These are phyloP conservation scores for Ceratina australensis DNA, from an alignment of 1,140 invertebrate species.

Conservation along the genomic window DNA sequence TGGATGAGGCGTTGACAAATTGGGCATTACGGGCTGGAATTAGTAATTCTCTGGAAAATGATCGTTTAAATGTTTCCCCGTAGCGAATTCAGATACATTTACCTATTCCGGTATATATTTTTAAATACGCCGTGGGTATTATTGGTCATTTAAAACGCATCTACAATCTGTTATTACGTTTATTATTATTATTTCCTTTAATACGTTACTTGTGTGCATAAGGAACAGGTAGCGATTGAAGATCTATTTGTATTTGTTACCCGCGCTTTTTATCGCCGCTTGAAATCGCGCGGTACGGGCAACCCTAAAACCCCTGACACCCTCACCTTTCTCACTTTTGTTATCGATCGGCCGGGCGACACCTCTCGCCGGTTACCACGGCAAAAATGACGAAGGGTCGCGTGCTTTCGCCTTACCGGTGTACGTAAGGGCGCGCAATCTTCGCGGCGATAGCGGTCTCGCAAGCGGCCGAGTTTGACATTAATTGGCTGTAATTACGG, in stretches of 20 bases:
- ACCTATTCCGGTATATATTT: not conserved
- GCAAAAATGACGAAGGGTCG: constrained; percentile 26
- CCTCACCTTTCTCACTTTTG: not conserved
- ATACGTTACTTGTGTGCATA: too few species aligned
- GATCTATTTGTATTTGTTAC: too few species aligned
- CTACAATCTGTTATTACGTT: too few species aligned
- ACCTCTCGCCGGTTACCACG: not conserved
- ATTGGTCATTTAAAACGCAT: too few species aligned
- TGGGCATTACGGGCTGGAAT: not conserved
- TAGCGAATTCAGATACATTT: not conserved
- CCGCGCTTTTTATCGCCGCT: too few species aligned
- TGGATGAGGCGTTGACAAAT: constrained; percentile 25
- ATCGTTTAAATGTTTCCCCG: not conserved
- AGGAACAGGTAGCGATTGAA: too few species aligned
- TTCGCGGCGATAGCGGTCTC: constrained; percentile 41
- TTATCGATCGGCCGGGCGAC: constrained; percentile 1
- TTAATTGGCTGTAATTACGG: constrained; percentile 76
- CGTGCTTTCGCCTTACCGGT: constrained; percentile 14
- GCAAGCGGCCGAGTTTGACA: constrained; percentile 67
- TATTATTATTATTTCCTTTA: too few species aligned
- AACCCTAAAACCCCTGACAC: not conserved
- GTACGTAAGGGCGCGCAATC: constrained; percentile 46
- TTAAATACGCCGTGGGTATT: not conserved
- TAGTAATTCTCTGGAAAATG: not conserved
- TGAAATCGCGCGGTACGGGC: not conserved